phyloP scores from a whole-genome alignment of 2,888 invertebrate species.

The Leptinotarsa peninsularis region DNA sequence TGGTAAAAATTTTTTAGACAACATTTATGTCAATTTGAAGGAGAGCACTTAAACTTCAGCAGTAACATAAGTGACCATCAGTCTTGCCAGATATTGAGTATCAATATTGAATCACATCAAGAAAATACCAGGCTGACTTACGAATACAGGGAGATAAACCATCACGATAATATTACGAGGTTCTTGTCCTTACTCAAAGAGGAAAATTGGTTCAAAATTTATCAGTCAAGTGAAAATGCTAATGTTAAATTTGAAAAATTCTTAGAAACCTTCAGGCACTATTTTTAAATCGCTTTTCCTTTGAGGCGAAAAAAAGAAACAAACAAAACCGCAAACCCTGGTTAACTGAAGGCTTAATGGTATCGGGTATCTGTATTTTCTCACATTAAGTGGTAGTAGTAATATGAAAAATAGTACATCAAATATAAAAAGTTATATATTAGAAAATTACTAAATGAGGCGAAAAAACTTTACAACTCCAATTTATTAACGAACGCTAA shows the following conservation, averaged over 20 bases:
- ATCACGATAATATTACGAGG: neutral
- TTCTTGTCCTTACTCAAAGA: constrained; percentile 5
- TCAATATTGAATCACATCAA: no score
- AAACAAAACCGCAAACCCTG: no score
- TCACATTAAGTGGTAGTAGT: neutral
- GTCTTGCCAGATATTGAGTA: no score
- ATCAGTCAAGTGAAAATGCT: neutral
- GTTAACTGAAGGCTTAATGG: no score
- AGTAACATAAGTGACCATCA: no score
- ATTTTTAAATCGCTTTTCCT: neutral
- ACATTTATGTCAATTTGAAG: no score
- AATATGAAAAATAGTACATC: neutral
- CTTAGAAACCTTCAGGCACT: constrained; percentile 3
- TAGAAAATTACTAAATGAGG: neutral
- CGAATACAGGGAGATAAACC: no score
- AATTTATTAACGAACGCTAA: neutral
- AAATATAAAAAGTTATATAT: neutral
- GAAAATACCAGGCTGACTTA: no score
- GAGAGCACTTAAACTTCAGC: no score
- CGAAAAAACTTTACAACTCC: neutral
- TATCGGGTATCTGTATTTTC: neutral
- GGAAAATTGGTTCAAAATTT: neutral
- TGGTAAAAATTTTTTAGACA: no score
- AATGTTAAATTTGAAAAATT: constrained; percentile 12
- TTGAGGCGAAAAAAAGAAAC: no score